A percentile compares a stretch with the other conserved stretches of the same genome.
These are phyloP conservation scores for Melitaea cinxia DNA, from an alignment of 1,140 invertebrate genomes.

Conservation along the genomic window DNA sequence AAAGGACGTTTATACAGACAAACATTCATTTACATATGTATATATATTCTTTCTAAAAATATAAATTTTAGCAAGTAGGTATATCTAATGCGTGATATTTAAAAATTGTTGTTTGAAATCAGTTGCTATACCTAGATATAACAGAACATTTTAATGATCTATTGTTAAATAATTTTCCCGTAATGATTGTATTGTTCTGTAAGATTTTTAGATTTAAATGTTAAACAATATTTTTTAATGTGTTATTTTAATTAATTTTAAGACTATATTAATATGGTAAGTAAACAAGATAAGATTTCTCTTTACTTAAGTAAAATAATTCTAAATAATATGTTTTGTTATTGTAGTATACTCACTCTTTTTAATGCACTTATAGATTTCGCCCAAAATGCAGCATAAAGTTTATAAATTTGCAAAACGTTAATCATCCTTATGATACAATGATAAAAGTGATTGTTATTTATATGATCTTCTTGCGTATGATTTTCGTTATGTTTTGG, in stretches of 20 bases:
- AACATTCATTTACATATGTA: too few relatives aligned
- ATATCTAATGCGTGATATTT: constrained; percentile 20
- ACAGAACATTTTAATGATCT: constrained; percentile 26
- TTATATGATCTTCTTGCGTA: constrained; percentile 47
- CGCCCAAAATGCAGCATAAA: constrained; percentile 65
- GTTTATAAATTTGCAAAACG: constrained; percentile 70
- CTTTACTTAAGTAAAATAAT: too few relatives aligned
- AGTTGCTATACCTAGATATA: constrained; percentile 16
- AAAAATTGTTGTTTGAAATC: constrained; percentile 14
- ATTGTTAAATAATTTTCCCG: constrained; percentile 26
- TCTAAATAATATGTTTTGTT: too few relatives aligned
- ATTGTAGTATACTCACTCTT: constrained; percentile 43
- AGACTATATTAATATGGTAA: too few relatives aligned
- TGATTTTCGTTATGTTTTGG: constrained; percentile 66
- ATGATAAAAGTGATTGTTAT: constrained; percentile 61
- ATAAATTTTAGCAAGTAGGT: background rate
- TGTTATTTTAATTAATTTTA: too few relatives aligned
- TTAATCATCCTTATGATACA: constrained; percentile 67
- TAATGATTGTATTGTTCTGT: constrained; percentile 24
- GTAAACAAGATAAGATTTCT: too few relatives aligned
- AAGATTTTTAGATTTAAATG: constrained; percentile 19
- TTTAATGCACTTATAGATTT: constrained; percentile 67
- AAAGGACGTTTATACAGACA: too few relatives aligned
- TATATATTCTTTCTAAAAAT: background rate
- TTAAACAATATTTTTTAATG: constrained; percentile 14